phyloP scores from a whole-genome alignment of 2,113 vertebrate genomes.

The Pteropus alecto region DNA sequence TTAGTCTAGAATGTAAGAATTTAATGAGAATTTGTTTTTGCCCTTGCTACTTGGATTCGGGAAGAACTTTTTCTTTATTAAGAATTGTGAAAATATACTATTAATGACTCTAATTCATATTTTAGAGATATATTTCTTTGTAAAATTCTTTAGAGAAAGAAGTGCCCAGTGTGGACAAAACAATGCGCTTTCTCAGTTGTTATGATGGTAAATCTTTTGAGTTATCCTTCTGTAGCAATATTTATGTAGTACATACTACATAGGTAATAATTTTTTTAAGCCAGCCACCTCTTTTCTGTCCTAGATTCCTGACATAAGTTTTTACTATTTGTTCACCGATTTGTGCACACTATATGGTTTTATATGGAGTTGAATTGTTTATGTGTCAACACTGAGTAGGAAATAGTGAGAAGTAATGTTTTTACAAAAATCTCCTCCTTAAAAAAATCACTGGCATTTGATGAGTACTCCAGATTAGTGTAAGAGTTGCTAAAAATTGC shows the following conservation, averaged over 20 bases:
- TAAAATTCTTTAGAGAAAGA: not conserved
- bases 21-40: not conserved
- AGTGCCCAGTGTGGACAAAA: not conserved
- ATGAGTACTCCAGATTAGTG: not conserved
- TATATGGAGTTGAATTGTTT: not conserved
- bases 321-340: not conserved
- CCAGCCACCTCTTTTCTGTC: not conserved
- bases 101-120: not conserved
- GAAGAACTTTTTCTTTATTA: constrained; percentile 11
- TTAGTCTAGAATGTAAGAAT: not conserved
- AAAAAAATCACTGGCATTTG: not conserved
- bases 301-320: not conserved
- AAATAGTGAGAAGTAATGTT: not conserved
- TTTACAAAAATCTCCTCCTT: not conserved
- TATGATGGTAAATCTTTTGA: not conserved
- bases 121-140: not conserved
- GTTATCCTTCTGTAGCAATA: not conserved
- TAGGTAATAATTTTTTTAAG: not conserved
- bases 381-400: not conserved
- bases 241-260: not conserved
- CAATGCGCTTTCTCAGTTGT: not conserved
- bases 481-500: not conserved
- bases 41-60: not conserved
- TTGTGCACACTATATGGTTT: not conserved
- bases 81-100: not conserved